phyloP scores from a whole-genome alignment of 2,113 vertebrate species.

The Epinephelus cyanopodus region DNA sequence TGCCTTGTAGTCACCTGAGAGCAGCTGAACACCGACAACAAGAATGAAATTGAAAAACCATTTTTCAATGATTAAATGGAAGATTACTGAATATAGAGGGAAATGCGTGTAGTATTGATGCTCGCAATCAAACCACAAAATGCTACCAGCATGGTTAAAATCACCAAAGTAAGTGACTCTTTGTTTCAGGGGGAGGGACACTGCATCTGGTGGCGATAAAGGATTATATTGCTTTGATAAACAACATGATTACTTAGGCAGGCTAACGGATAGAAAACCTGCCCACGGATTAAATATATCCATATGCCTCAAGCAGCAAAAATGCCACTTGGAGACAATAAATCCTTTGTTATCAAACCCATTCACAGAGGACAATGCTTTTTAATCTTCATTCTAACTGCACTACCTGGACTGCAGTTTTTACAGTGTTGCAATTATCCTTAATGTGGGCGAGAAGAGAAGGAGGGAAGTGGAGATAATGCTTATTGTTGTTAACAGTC shows the following conservation, averaged over 20 bases:
- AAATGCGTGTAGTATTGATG: background rate
- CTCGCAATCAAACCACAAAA: background rate
- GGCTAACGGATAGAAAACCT: conserved; percentile 62
- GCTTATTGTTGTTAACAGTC: background rate
- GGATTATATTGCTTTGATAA: conserved; percentile 64
- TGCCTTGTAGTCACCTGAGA: background rate
- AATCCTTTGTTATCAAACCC: conserved; percentile 44
- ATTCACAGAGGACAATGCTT: background rate
- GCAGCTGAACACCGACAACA: background rate
- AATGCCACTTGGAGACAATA: conserved; percentile 40
- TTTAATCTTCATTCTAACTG: conserved; percentile 1
- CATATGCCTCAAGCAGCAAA: conserved; percentile 1
- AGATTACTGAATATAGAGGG: background rate
- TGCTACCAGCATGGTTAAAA: background rate
- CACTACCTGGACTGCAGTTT: background rate
- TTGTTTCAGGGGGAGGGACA: conserved; percentile 33
- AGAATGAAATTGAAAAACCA: background rate
- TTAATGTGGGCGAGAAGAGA: background rate
- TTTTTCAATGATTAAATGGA: background rate
- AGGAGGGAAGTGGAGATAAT: background rate
- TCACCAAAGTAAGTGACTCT: background rate
- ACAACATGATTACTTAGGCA: conserved; percentile 52
- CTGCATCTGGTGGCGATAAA: conserved; percentile 57
- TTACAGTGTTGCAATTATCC: conserved; percentile 2
- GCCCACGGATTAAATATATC: conserved; percentile 44